Evolutionary conservation across 2,797 vertebrate genomes (phyloP), one percentile per base, ranked within the genome.

Genomic region (Lemur catta): DNA sequence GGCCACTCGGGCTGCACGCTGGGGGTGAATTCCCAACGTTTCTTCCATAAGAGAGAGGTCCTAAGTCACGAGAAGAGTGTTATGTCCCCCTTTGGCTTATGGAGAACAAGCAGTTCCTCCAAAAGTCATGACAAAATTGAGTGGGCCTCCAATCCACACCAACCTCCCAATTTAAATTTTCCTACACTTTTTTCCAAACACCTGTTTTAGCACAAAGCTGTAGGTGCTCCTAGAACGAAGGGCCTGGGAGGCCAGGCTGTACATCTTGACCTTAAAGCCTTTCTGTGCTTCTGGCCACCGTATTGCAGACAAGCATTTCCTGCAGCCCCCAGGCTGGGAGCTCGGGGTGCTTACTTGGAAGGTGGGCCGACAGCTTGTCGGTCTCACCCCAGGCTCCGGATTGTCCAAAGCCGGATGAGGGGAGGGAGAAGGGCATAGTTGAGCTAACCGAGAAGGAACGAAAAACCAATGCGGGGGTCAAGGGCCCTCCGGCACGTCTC

Each of bases 251-350:
- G 91, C 86, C 82, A 80, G 89, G 84, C 94, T 94, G 69, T 86
- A 41, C 84, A 87, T 96, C 94, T 97, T 97, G 96, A 98, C 96
- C 96, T 97, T 97, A 97, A 97, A 38, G 90, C 90, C 92, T 97
- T 95, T 93, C 95, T 96, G 55, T 92, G 84, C 94, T 50, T 95
- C 89, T 93, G 9, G 12, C 55, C 13, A 35, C 50, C 41, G 69
- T 71, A 38, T 69, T 59, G 79, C 91, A 88, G 67, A 63, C 84
- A 84, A 89, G 72, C 74, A 95, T 90, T 97, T 97, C 89, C 89
- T 85, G 71, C n/a, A 57, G 61, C 67, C 80, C 72, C 86, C 48
- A 72, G 48, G 20, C 57, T 88, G 81, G 67, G 71, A 72, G 26
- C n/a, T 7, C 35, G 15, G 67, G 84, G n/a, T 92, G 90, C 91